Evolutionary conservation across 1,140 invertebrate species (phyloP).

Genomic region (Chymomyza costata): DNA sequence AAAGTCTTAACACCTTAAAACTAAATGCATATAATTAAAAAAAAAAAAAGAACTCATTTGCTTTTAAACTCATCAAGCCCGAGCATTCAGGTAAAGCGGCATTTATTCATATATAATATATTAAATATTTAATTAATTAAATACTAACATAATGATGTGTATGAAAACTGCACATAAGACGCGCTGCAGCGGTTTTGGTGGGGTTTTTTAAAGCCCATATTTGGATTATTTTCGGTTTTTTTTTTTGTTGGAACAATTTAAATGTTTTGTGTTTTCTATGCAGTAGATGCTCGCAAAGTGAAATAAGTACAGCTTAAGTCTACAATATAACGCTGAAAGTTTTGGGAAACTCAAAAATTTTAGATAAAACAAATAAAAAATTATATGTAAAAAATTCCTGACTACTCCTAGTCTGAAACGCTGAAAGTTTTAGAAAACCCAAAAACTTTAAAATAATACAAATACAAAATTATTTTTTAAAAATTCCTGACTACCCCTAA

Average conservation of each 20-base stretch:
- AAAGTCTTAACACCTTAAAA: slow-evolving; percentile 54
- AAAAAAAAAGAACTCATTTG: slow-evolving; percentile 29
- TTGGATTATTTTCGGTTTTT: slow-evolving; percentile 19
- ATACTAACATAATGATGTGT: too few relatives aligned
- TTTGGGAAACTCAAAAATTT: neutral
- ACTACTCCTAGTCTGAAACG: slow-evolving; percentile 46
- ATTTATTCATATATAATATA: slow-evolving; percentile 17
- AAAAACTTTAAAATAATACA: too few relatives aligned
- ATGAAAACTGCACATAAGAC: slow-evolving; percentile 16
- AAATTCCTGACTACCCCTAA: too few relatives aligned
- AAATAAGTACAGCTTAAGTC: neutral
- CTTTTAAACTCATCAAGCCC: slow-evolving; percentile 16
- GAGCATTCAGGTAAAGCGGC: slow-evolving; percentile 55
- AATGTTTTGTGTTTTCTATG: slow-evolving; percentile 12
- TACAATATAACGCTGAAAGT: neutral
- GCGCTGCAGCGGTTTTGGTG: slow-evolving; percentile 30
- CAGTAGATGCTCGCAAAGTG: too few relatives aligned
- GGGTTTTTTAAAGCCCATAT: slow-evolving; percentile 46
- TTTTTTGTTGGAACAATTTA: too few relatives aligned
- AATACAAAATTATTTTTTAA: too few relatives aligned
- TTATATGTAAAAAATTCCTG: slow-evolving; percentile 29
- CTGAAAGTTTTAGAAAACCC: too few relatives aligned
- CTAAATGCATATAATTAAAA: slow-evolving; percentile 38
- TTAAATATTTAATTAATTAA: too few relatives aligned
- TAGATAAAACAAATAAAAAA: slow-evolving; percentile 8